Evolutionary conservation across 2,113 vertebrate genomes (phyloP).

Genomic region (Microcebus tavaratra): DNA sequence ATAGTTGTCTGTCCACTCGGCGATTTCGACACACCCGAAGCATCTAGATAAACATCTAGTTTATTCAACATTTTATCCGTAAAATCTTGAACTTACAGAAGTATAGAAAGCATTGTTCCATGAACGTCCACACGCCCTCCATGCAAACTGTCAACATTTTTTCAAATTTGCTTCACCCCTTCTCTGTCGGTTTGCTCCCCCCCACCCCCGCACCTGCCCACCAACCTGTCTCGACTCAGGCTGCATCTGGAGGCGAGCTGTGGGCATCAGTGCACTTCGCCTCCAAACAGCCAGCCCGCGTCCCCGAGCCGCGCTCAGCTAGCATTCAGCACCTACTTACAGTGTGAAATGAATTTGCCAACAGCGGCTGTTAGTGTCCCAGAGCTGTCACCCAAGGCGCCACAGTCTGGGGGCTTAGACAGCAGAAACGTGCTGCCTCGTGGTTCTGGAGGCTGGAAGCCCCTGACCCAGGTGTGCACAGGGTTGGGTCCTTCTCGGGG

Average conservation of each 20-base stretch:
- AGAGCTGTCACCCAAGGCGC: neutral
- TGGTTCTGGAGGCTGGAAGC: neutral
- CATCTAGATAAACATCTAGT: neutral
- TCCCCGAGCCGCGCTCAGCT: fast-evolving
- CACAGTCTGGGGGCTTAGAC: neutral
- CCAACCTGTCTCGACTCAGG: neutral
- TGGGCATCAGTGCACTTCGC: neutral
- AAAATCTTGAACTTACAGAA: neutral
- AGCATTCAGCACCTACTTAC: no score
- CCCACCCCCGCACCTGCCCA: no score
- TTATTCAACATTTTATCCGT: neutral
- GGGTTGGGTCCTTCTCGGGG: neutral
- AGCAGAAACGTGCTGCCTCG: neutral
- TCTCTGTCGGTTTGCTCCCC: neutral
- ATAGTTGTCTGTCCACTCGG: neutral
- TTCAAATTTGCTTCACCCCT: neutral
- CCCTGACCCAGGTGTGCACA: neutral
- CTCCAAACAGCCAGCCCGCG: no score
- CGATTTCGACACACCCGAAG: neutral
- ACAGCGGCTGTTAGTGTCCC: neutral
- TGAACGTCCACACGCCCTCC: neutral
- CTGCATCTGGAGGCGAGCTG: neutral
- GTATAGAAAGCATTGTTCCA: neutral
- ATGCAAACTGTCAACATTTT: neutral
- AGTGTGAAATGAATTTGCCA: no score